These are phyloP conservation scores for Lophochroa leadbeateri DNA, from an alignment of 2,113 vertebrate species.

Conservation along the genomic window DNA sequence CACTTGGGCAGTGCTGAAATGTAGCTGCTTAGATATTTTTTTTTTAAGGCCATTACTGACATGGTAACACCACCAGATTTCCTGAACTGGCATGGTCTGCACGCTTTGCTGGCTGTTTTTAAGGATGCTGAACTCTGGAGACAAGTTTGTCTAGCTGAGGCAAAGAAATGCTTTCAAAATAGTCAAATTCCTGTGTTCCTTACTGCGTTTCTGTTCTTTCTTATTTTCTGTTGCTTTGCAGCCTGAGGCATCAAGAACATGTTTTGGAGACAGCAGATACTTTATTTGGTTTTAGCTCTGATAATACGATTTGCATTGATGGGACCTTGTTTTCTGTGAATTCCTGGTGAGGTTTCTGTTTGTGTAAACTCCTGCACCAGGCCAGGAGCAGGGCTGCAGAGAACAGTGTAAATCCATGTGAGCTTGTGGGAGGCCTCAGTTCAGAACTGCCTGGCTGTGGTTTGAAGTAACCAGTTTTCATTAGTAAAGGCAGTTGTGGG, in stretches of 20 bases:
- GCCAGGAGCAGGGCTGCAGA: background rate
- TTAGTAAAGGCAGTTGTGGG: background rate
- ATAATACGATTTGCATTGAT: background rate
- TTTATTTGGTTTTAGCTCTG: background rate
- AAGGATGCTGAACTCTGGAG: background rate
- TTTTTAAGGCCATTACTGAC: background rate
- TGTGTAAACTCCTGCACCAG: background rate
- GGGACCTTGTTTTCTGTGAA: background rate
- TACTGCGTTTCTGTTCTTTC: background rate
- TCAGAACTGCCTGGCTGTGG: background rate
- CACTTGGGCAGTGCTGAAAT: background rate
- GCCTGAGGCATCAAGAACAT: background rate
- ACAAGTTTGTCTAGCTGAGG: background rate
- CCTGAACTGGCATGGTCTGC: background rate
- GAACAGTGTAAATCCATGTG: background rate
- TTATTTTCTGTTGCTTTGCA: constrained; percentile 33
- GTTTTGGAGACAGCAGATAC: background rate
- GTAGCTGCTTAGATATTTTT: background rate
- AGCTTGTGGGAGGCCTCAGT: background rate
- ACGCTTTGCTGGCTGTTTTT: constrained; percentile 1
- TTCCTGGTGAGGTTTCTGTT: background rate
- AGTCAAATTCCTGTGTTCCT: background rate
- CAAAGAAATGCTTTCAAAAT: background rate
- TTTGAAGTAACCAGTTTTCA: background rate
- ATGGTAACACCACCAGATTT: background rate